phyloP scores from a whole-genome alignment of 2,113 vertebrate genomes.

The Dicentrarchus labrax region DNA sequence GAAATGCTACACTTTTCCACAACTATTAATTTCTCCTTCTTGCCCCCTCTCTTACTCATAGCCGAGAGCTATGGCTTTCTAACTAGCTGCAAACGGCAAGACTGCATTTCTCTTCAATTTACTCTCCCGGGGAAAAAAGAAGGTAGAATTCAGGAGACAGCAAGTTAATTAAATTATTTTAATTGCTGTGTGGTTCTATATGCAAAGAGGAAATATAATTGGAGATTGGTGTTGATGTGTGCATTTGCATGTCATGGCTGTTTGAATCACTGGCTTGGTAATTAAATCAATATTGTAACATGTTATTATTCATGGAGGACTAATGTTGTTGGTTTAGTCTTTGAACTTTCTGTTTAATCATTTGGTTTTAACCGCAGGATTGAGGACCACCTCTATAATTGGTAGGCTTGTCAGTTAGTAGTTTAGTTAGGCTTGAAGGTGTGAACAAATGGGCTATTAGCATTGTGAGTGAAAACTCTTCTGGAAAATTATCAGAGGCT shows the following conservation, averaged over 20 bases:
- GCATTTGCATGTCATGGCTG: constrained; percentile 49
- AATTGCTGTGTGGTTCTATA: constrained; percentile 65
- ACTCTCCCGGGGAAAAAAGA: constrained; percentile 41
- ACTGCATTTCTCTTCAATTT: constrained; percentile 56
- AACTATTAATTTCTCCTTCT: constrained; percentile 62
- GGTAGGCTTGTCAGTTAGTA: constrained; percentile 31
- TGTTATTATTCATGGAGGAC: constrained; percentile 73
- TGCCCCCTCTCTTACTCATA: constrained; percentile 34
- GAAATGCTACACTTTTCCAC: constrained; percentile 62
- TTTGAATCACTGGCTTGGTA: constrained; percentile 57
- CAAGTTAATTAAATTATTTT: constrained; percentile 72
- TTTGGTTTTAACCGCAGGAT: constrained; percentile 54
- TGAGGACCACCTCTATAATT: constrained; percentile 50
- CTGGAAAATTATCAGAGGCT: constrained; percentile 26
- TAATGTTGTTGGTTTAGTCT: constrained; percentile 66
- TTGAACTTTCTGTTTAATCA: constrained; percentile 61
- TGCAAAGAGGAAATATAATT: constrained; percentile 72
- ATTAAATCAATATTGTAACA: constrained; percentile 76
- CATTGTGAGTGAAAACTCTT: constrained; percentile 22
- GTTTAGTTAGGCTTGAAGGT: constrained; percentile 45
- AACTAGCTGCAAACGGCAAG: constrained; percentile 46
- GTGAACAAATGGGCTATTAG: constrained; percentile 55
- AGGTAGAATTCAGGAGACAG: constrained; percentile 40
- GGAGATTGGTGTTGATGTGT: constrained; percentile 45
- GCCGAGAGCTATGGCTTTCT: constrained; percentile 63